Conservation (phyloP, 1,140 invertebrate genomes). For the Solen grandis region DNA sequence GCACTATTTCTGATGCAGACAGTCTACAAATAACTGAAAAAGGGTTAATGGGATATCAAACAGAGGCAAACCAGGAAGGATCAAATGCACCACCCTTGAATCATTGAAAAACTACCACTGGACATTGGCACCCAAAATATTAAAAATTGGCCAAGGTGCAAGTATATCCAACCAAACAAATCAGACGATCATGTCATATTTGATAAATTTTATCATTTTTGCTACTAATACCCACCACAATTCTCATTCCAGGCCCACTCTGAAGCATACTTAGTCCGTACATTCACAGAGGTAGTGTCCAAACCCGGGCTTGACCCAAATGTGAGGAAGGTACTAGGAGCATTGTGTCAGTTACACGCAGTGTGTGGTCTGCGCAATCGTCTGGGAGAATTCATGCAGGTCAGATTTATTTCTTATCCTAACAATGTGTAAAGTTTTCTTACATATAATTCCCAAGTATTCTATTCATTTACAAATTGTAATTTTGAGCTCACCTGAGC, state of each 20-base stretch:
- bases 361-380: slow-evolving; percentile 10
- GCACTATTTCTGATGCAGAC: too few relatives aligned
- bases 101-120: too few relatives aligned
- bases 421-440: too few relatives aligned
- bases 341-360: slow-evolving; percentile 21
- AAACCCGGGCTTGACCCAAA: not conserved
- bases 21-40: too few relatives aligned
- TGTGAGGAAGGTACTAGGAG: not conserved
- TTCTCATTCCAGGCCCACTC: slow-evolving; percentile 21
- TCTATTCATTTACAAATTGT: too few relatives aligned
- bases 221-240: not conserved
- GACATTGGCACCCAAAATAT: too few relatives aligned
- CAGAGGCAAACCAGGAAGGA: not conserved
- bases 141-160: too few relatives aligned
- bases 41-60: too few relatives aligned
- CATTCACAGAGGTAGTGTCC: not conserved
- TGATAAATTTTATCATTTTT: not conserved
- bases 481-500: too few relatives aligned
- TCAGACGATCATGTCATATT: not conserved
- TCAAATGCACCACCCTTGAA: not conserved
- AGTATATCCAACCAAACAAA: too few relatives aligned
- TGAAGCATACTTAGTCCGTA: slow-evolving; percentile 17
- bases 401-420: not conserved
- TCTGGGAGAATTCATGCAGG: slow-evolving; percentile 35
- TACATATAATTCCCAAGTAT: too few relatives aligned